Base-by-base conservation (phyloP, 2,888 invertebrate species). In the Andricus quercusramuli region DNA sequence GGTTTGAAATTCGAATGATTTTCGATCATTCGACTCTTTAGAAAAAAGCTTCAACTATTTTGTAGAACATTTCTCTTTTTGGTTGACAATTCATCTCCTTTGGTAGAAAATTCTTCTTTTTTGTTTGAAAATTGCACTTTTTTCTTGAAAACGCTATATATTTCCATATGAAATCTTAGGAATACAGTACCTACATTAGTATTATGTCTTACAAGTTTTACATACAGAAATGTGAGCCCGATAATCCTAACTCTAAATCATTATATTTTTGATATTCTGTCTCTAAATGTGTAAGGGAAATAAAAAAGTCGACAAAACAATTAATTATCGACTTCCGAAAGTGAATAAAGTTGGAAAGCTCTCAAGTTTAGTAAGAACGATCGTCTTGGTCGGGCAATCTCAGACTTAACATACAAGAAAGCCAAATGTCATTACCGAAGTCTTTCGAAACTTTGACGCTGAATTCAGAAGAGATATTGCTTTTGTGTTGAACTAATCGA, bases 351-450 rank as follows among this genome's bases (percentile, higher is more conserved):
- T 29, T 13, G 37, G 41, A 13, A 41, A 20, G 66, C 17, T 4
- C 37, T 37, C 3, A n/a, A 67, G 32, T 67, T 65, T 20, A 6
- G 20, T 17, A 32, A 1, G 32, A 32, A 65, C 2, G 32, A 37
- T 65, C 17, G 2, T 65, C 37, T 65, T 32, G 29, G 32, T 29
- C 32, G 20, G 13, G 3, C 5, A 56, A 74, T 74, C 74, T 56
- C n/a, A 29, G n/a, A 56, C 4, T 56, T 11, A n/a, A 74, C n/a
- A 5, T 32, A n/a, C 74, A 51, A 70, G 29, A 44, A 74, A n/a
- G n/a, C n/a, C 32, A 74, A 56, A 74, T 47, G n/a, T 74, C 74
- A 56, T 74, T 74, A 74, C 29, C 70, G 47, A 70, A 56, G 70
- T 51, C 51, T 70, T 56, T 56, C 17, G 51, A 56, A 74, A 74